These are phyloP conservation scores for Stenichneumon culpator DNA, from an alignment of 2,888 invertebrate species.

Conservation along the genomic window DNA sequence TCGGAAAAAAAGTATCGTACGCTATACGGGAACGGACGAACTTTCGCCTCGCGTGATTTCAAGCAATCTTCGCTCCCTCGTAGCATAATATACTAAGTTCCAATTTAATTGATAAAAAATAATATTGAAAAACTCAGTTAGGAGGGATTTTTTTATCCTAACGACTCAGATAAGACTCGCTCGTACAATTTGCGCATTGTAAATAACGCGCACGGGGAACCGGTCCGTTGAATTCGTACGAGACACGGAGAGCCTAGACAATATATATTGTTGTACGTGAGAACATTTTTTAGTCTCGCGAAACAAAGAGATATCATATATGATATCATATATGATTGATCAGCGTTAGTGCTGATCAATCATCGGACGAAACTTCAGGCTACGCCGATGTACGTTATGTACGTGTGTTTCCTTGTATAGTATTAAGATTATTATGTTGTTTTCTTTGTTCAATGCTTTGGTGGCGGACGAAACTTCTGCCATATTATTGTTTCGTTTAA, in stretches of 20 bases:
- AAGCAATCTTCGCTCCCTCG: too few relatives aligned
- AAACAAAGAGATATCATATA: not conserved
- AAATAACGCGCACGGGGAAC: not conserved
- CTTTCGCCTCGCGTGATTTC: too few relatives aligned
- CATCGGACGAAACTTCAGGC: not conserved
- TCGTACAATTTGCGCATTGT: not conserved
- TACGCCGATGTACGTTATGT: not conserved
- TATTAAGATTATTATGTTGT: conserved; percentile 30
- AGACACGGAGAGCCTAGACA: not conserved
- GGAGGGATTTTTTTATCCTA: not conserved
- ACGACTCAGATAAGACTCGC: conserved; percentile 2
- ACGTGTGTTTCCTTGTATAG: conserved; percentile 23
- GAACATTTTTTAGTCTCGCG: not conserved
- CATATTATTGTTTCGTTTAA: conserved; percentile 55
- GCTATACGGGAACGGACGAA: too few relatives aligned
- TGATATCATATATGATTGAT: too few relatives aligned
- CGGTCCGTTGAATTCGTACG: not conserved
- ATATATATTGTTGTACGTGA: too few relatives aligned
- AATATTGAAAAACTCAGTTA: too few relatives aligned
- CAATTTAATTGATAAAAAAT: too few relatives aligned
- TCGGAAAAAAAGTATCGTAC: too few relatives aligned
- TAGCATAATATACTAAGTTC: too few relatives aligned
- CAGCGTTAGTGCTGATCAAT: not conserved
- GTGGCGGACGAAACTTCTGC: conserved; percentile 65
- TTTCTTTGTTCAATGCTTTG: conserved; percentile 55